Evolutionary conservation across 1,140 invertebrate genomes (phyloP).

Genomic region (Caerostris extrusa): DNA sequence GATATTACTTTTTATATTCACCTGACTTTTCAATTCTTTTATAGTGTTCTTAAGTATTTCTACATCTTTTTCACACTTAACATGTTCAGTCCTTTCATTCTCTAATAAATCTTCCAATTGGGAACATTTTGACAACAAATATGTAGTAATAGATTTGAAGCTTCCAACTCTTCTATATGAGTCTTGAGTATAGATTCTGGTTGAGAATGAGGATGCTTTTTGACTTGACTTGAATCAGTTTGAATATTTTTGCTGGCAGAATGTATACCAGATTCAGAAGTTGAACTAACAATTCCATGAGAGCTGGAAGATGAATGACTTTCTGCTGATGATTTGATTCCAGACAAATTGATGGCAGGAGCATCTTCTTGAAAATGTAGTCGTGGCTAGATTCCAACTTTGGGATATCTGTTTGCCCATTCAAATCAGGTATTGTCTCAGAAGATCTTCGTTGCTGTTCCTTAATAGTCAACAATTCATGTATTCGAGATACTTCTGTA

Average conservation of each 20-base stretch:
- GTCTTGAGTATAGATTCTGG: neutral
- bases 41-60: neutral
- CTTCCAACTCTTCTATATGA: neutral
- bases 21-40: constrained; percentile 45
- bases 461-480: constrained; percentile 65
- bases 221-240: neutral
- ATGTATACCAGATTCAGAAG: neutral
- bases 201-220: neutral
- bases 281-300: neutral
- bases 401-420: neutral
- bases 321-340: neutral
- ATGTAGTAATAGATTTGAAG: constrained; percentile 18
- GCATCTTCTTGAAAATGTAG: neutral
- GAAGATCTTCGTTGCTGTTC: constrained; percentile 51
- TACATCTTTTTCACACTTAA: neutral
- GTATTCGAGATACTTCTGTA: constrained; percentile 65
- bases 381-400: constrained; percentile 9
- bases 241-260: neutral
- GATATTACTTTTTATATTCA: constrained; percentile 42
- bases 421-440: constrained; percentile 23
- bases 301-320: constrained; percentile 3
- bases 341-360: constrained; percentile 8
- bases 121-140: constrained; percentile 43
- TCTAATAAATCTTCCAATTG: constrained; percentile 20
- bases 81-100: neutral